Evolutionary conservation across 2,797 vertebrate species (phyloP).

Genomic region (Girardinus metallicus): DNA sequence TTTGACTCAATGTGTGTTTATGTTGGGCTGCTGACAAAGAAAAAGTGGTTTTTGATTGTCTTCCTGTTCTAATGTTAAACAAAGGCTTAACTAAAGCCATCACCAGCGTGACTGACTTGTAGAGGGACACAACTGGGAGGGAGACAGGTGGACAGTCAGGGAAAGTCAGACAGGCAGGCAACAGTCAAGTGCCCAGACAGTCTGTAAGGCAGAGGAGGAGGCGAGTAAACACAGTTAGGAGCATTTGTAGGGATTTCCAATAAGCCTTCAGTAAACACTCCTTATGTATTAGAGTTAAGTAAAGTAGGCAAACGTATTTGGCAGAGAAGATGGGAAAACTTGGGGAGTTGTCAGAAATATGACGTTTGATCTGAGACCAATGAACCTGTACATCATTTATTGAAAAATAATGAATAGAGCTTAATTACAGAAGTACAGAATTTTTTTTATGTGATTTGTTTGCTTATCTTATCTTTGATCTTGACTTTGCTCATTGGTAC

Average conservation of each 20-base stretch:
- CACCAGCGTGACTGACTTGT: slow-evolving; percentile 28
- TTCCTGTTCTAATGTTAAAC: slow-evolving; percentile 67
- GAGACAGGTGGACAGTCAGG: slow-evolving; percentile 57
- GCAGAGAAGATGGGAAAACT: slow-evolving; percentile 2
- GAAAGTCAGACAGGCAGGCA: slow-evolving; percentile 61
- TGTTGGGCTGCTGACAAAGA: slow-evolving; percentile 60
- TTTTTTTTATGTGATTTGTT: slow-evolving; percentile 13
- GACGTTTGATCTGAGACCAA: slow-evolving; percentile 34
- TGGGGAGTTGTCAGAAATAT: slow-evolving; percentile 17
- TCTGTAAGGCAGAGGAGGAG: slow-evolving; percentile 17
- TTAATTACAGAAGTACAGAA: slow-evolving; percentile 22
- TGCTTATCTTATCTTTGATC: not conserved
- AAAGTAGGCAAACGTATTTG: slow-evolving; percentile 22
- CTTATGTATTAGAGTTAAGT: slow-evolving; percentile 1
- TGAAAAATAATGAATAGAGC: slow-evolving; percentile 49
- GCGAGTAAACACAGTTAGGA: slow-evolving; percentile 45
- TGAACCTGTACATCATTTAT: slow-evolving; percentile 56
- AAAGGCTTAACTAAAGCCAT: slow-evolving; percentile 60
- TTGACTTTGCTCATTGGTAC: not conserved
- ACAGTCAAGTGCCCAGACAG: slow-evolving; percentile 55
- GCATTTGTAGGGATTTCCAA: slow-evolving; percentile 53
- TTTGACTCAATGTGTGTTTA: slow-evolving; percentile 44
- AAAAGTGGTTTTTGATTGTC: slow-evolving; percentile 69
- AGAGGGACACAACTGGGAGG: slow-evolving; percentile 22
- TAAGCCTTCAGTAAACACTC: slow-evolving; percentile 41